Evolutionary conservation across 2,888 invertebrate species (phyloP), one percentile per base, ranked within the genome.

Genomic region (Rambutsinella grinnellia): DNA sequence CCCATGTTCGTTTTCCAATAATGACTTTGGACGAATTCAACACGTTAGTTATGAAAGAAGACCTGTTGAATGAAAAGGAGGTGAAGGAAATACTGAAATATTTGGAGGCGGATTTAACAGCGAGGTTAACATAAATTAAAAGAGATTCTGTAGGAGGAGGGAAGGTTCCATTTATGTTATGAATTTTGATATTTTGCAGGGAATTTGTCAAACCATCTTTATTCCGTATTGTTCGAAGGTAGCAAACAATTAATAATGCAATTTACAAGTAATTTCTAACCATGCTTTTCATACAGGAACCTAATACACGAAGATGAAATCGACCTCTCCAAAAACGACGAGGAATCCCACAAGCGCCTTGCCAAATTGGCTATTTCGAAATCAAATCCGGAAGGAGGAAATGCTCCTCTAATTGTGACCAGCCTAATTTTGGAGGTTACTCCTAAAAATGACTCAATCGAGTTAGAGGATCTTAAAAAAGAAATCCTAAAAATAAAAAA

Each of bases 31-130:
- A 75, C 17, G 78, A 79, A 23, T 75, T 75, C 44, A 69, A 70
- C 5, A 46, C 49, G 13, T 46, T 51, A 19, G 75, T 79, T 57
- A 46, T 66, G 1, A 19, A 44, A 3, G 8, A 69, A 15, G 74
- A 74, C 15, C 47, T 79, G 27, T 49, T 79, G 0, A 79, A 62
- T 54, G 78, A 79, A 49, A 79, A 66, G 58, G 78, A 78, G 26
- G 21, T 56, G 3, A 63, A 58, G n/a, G 78, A 79, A 27, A 44
- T 79, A 3, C 47, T 44, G 1, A 65, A 70, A 47, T 79, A 79
- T 57, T 66, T 79, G 56, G 67, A 61, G 46, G 75, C 78, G 23
- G 56, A 69, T 57, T 51, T 70, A n/a, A 44, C 65, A 8, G 60
- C 63, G 17, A 75, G 71, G 75, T 78, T 53, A 2, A 3, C 17